A percentile compares a stretch with the other conserved stretches of the same genome.
These are phyloP conservation scores for Otis tarda DNA, from an alignment of 2,113 vertebrate genomes.

Conservation along the genomic window DNA sequence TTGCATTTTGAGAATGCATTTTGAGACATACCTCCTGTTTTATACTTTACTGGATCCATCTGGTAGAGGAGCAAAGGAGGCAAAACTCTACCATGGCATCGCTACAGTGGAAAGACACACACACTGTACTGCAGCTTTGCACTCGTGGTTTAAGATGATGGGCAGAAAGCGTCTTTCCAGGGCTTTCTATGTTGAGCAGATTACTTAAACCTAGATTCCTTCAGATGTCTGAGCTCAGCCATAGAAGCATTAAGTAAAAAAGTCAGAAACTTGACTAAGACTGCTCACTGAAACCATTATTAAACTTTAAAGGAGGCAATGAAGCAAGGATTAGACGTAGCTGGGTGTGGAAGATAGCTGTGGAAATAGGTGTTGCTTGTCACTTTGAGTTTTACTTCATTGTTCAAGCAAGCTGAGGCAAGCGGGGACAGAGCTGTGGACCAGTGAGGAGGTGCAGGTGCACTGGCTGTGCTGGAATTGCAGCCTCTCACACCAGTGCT, in stretches of 20 bases:
- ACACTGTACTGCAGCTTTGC: background rate
- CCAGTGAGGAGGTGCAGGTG: background rate
- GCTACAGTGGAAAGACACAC: background rate
- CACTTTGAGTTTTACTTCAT: background rate
- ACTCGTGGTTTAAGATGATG: background rate
- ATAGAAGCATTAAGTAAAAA: conserved; percentile 11
- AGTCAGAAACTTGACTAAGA: conserved; percentile 14
- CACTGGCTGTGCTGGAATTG: background rate
- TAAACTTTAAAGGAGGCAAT: conserved; percentile 15
- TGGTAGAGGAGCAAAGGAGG: background rate
- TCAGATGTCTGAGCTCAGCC: conserved; percentile 15
- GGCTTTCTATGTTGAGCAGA: background rate
- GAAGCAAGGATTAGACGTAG: conserved; percentile 36
- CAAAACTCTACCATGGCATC: background rate
- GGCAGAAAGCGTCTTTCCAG: background rate
- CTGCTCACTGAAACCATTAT: conserved; percentile 9
- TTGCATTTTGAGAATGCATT: background rate
- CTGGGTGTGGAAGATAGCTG: conserved; percentile 38
- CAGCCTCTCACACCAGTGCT: background rate
- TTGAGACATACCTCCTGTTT: background rate
- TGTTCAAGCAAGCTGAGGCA: background rate
- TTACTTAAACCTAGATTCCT: conserved; percentile 3
- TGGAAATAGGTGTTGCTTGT: conserved; percentile 53
- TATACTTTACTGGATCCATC: background rate
- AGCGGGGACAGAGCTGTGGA: background rate